phyloP scores from a whole-genome alignment of 2,888 invertebrate genomes.

The Reticulitermes lucifugus region DNA sequence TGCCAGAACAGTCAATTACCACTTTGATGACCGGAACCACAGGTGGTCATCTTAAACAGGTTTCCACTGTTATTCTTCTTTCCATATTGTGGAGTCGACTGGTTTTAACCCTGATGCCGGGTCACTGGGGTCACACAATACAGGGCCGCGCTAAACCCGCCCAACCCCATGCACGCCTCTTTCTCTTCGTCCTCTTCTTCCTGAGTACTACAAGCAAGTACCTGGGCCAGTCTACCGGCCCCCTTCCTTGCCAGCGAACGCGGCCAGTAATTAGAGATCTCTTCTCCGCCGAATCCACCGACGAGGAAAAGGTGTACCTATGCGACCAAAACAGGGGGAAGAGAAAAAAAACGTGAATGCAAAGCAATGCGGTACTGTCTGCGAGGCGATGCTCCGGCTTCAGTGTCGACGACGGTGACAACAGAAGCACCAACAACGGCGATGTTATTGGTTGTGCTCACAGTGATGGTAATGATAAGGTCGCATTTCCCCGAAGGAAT shows the following conservation, averaged over 20 bases:
- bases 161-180: conserved; percentile 44
- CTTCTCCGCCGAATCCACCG: background rate
- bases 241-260: conserved; percentile 8
- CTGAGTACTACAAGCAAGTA: background rate
- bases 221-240: conserved; percentile 17
- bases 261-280: conserved; percentile 50
- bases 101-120: conserved; percentile 41
- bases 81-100: conserved; percentile 31
- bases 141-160: conserved; percentile 48
- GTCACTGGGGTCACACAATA: conserved; percentile 48
- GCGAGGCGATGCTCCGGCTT: background rate
- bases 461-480: conserved; percentile 19
- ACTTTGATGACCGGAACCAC: conserved; percentile 43
- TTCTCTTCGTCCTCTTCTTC: background rate
- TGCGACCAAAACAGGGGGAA: background rate
- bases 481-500: conserved; percentile 38
- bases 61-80: conserved; percentile 40
- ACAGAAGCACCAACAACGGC: background rate
- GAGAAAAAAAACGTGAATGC: background rate
- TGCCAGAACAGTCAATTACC: conserved; percentile 43
- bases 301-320: conserved; percentile 7
- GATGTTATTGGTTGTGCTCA: background rate
- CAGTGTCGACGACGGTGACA: background rate
- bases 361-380: conserved; percentile 26
- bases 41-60: conserved; percentile 43